A percentile compares a stretch with the other conserved stretches of the same genome.
Evolutionary conservation across 1,140 invertebrate species (phyloP).

Genomic region (Rhynchophorus ferrugineus): DNA sequence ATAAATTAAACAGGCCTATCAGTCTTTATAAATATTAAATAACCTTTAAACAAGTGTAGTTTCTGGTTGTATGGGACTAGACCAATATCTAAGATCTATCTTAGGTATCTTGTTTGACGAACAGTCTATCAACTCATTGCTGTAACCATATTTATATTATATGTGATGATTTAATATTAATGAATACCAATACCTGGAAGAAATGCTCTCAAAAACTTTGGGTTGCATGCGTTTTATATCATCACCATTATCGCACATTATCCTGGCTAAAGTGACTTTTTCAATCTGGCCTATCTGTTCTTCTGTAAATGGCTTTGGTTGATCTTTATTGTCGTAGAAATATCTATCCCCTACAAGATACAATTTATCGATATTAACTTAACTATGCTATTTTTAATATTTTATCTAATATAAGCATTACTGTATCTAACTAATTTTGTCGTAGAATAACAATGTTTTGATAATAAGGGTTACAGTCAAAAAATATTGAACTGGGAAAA

Average conservation of each 20-base stretch:
- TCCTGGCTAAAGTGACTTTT: conserved; percentile 58
- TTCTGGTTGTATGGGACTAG: not conserved
- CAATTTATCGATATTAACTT: not conserved
- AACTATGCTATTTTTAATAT: not conserved
- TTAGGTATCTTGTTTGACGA: not conserved
- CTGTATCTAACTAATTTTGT: too few species aligned
- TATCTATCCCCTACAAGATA: conserved; percentile 53
- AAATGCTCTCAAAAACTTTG: conserved; percentile 54
- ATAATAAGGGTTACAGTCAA: too few species aligned
- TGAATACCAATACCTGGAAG: conserved; percentile 11
- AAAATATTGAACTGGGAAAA: too few species aligned
- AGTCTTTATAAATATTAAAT: not conserved
- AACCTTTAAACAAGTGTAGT: not conserved
- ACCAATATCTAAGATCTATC: not conserved
- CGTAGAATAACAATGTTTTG: too few species aligned
- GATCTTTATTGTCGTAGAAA: conserved; percentile 57
- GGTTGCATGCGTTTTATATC: conserved; percentile 52
- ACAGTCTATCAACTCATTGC: not conserved
- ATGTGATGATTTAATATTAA: not conserved
- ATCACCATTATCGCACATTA: conserved; percentile 75
- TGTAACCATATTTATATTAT: not conserved
- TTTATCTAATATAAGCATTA: too few species aligned
- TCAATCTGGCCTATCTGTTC: conserved; percentile 64
- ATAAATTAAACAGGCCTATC: too few species aligned
- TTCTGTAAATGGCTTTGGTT: conserved; percentile 61